Evolutionary conservation across 2,888 invertebrate species (phyloP).

Genomic region (Eupithecia insigniata): DNA sequence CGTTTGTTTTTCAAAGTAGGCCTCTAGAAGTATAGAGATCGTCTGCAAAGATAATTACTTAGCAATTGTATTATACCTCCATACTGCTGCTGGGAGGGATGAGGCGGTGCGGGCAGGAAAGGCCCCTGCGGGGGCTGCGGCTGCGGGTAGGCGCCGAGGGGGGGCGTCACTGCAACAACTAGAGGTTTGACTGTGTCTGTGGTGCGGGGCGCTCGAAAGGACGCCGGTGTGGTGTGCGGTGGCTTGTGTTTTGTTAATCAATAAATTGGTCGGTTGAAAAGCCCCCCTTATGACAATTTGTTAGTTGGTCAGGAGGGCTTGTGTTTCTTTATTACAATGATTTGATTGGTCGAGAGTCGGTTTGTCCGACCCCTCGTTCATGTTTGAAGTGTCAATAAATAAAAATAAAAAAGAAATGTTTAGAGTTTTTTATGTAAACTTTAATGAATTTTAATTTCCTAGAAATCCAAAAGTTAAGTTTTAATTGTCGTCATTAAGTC

Average conservation of each 20-base stretch:
- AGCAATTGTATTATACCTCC: constrained; percentile 60
- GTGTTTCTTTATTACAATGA: neutral
- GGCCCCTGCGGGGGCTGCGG: constrained; percentile 85
- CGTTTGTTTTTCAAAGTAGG: no score
- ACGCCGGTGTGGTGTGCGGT: constrained; percentile 7
- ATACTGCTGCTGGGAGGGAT: constrained; percentile 84
- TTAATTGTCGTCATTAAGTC: neutral
- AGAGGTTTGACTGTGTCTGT: constrained; percentile 22
- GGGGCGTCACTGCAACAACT: constrained; percentile 82
- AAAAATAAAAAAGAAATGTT: no score
- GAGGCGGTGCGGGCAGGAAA: constrained; percentile 87
- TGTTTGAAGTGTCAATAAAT: no score
- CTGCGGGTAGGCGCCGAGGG: constrained; percentile 84
- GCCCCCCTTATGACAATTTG: no score
- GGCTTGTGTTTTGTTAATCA: neutral
- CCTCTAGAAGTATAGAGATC: no score
- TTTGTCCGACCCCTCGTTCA: no score
- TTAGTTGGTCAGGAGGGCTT: no score
- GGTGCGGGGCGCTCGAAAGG: neutral
- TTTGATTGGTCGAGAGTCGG: neutral
- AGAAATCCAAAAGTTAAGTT: neutral
- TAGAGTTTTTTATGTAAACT: no score
- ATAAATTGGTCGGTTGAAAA: neutral
- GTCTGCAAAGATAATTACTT: no score
- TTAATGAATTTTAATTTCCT: no score